phyloP scores from a whole-genome alignment of 1,140 invertebrate genomes.

The Dryas iulia region DNA sequence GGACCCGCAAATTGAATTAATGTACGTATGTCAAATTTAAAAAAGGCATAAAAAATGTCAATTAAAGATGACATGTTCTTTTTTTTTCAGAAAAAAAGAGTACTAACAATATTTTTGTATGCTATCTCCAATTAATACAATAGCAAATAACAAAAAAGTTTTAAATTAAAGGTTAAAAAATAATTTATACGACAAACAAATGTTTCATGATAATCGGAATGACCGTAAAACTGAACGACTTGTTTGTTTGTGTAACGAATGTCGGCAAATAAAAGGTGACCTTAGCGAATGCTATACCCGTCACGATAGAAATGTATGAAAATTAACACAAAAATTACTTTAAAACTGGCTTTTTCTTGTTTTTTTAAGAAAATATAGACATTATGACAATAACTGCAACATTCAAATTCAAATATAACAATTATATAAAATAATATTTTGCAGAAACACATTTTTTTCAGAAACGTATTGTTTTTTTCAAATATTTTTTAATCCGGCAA shows the following conservation, averaged over 20 bases:
- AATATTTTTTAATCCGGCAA: too few relatives aligned
- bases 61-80: background rate
- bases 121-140: background rate
- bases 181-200: background rate
- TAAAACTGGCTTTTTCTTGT: background rate
- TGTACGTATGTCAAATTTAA: too few relatives aligned
- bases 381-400: background rate
- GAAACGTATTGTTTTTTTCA: too few relatives aligned
- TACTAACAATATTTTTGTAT: background rate
- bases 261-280: constrained; percentile 6
- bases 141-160: background rate
- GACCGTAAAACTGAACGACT: constrained; percentile 15
- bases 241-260: constrained; percentile 5
- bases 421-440: too few relatives aligned
- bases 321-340: background rate
- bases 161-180: background rate
- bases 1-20: too few relatives aligned
- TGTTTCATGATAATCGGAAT: constrained; percentile 9
- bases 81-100: background rate
- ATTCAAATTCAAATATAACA: background rate
- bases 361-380: too few relatives aligned
- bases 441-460: too few relatives aligned
- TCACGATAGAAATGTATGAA: background rate
- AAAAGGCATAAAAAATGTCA: background rate
- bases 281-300: background rate